Conservation (phyloP, 2,113 vertebrate genomes). For the Microcebus jonahi region DNA sequence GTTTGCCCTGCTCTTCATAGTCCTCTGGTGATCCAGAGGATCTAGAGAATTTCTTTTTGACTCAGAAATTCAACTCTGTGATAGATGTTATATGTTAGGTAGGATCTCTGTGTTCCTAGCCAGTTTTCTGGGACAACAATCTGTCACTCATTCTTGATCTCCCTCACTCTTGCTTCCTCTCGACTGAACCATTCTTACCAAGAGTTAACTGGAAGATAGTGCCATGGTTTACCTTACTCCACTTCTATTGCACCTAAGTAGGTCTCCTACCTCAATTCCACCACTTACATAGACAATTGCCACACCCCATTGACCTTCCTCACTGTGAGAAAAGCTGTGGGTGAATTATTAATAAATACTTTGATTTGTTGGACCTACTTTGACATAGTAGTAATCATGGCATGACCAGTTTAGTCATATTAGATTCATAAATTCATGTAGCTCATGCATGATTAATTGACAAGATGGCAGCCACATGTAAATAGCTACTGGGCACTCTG, state of each 20-base stretch:
- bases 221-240: background rate
- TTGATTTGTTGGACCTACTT: background rate
- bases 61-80: background rate
- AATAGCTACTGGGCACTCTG: slow-evolving; percentile 38
- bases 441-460: slow-evolving; percentile 20
- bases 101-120: background rate
- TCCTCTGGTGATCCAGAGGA: background rate
- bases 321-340: background rate
- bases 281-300: background rate
- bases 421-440: slow-evolving; percentile 19
- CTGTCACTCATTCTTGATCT: background rate
- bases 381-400: slow-evolving; percentile 28
- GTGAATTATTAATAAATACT: background rate
- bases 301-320: background rate
- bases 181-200: background rate
- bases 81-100: background rate
- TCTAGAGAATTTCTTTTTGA: background rate
- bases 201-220: background rate
- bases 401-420: slow-evolving; percentile 31
- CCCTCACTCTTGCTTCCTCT: background rate
- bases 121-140: background rate
- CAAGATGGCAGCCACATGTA: slow-evolving; percentile 47
- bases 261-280: background rate
- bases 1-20: background rate
- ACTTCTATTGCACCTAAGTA: background rate